These are phyloP conservation scores for Tanytarsus gracilentus DNA, from an alignment of 2,888 invertebrate species.

Conservation along the genomic window DNA sequence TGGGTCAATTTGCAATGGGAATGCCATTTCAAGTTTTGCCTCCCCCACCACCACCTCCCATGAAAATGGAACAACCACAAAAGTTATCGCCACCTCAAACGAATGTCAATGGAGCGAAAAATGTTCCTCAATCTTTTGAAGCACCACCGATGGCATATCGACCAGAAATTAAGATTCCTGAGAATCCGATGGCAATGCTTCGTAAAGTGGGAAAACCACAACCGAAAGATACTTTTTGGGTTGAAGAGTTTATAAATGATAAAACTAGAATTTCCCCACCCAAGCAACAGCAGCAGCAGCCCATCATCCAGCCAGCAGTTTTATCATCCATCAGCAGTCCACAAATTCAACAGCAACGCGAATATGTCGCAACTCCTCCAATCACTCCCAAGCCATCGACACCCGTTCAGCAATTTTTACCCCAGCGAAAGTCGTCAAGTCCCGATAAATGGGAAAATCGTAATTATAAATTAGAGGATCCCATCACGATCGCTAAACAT, in stretches of 20 bases:
- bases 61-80: neutral
- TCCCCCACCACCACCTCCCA: conserved; percentile 39
- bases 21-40: conserved; percentile 56
- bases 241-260: conserved; percentile 48
- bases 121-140: conserved; percentile 46
- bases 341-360: conserved; percentile 33
- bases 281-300: conserved; percentile 31
- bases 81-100: conserved; percentile 45
- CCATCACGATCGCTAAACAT: conserved; percentile 12
- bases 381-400: conserved; percentile 35
- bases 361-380: conserved; percentile 32
- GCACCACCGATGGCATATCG: conserved; percentile 50
- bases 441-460: conserved; percentile 31
- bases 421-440: conserved; percentile 40
- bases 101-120: conserved; percentile 45
- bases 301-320: no score
- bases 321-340: no score
- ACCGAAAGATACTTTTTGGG: conserved; percentile 53
- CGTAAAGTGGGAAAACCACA: conserved; percentile 61
- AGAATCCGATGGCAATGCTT: conserved; percentile 61
- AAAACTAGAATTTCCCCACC: conserved; percentile 44
- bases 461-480: conserved; percentile 10
- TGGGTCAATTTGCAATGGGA: conserved; percentile 54
- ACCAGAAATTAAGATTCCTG: conserved; percentile 65
- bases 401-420: conserved; percentile 41